These are phyloP conservation scores for Nasonovia ribisnigri DNA, from an alignment of 2,888 invertebrate species.

Conservation along the genomic window DNA sequence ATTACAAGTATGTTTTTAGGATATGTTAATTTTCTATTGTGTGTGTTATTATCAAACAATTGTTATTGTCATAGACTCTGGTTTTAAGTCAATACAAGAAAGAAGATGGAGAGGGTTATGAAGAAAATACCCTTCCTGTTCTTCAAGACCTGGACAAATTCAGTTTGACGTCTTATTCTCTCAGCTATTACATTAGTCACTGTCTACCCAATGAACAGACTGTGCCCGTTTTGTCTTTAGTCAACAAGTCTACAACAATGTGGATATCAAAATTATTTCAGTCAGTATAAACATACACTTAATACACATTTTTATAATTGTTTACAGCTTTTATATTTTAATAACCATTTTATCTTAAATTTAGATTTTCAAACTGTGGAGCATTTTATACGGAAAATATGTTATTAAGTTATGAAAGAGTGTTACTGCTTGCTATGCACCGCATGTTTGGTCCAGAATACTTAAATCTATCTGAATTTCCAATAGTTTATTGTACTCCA, in stretches of 20 bases:
- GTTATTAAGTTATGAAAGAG: slow-evolving; percentile 59
- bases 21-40: not conserved
- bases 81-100: slow-evolving; percentile 46
- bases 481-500: slow-evolving; percentile 54
- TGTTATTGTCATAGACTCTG: not conserved
- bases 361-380: slow-evolving; percentile 83
- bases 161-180: slow-evolving; percentile 87
- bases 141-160: slow-evolving; percentile 72
- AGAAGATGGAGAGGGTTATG: slow-evolving; percentile 72
- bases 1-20: slow-evolving; percentile 34
- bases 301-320: not conserved
- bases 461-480: slow-evolving; percentile 9
- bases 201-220: slow-evolving; percentile 84
- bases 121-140: slow-evolving; percentile 71
- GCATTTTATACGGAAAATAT: slow-evolving; percentile 84
- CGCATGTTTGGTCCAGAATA: slow-evolving; percentile 58
- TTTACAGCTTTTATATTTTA: not conserved
- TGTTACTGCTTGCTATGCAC: slow-evolving; percentile 48
- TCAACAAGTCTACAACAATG: slow-evolving; percentile 86
- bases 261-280: slow-evolving; percentile 91
- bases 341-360: slow-evolving; percentile 67
- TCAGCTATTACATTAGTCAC: slow-evolving; percentile 86
- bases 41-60: not conserved
- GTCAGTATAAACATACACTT: slow-evolving; percentile 71
- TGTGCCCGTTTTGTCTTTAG: slow-evolving; percentile 82